Conservation (phyloP, 2,797 vertebrate genomes). For the Mus caroli region DNA sequence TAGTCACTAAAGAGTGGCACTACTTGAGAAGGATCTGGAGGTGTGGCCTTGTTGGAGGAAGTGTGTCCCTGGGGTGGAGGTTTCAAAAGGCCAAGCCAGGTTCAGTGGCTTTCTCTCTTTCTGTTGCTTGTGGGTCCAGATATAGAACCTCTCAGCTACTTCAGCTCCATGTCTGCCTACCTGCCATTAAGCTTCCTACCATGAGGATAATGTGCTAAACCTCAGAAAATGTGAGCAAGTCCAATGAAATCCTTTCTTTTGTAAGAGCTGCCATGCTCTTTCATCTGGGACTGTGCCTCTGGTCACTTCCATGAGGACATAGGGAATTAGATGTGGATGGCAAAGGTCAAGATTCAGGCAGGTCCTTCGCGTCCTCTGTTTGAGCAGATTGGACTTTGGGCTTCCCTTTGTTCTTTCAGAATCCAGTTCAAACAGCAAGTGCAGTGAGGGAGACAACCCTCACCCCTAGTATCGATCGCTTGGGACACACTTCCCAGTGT, state of each 20-base stretch:
- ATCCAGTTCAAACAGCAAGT: not conserved
- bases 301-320: not conserved
- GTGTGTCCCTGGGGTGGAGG: not conserved
- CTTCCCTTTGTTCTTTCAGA: not conserved
- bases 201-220: not conserved
- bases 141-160: not conserved
- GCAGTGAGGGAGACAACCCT: not conserved
- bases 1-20: not conserved
- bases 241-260: not conserved
- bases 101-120: not conserved
- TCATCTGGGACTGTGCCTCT: not conserved
- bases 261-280: not conserved
- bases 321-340: not conserved
- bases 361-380: not conserved
- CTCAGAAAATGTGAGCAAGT: not conserved
- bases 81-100: not conserved
- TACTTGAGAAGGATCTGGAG: not conserved
- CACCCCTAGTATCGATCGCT: not conserved
- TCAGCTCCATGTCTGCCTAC: too few relatives aligned
- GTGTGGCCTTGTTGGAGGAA: not conserved
- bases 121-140: not conserved
- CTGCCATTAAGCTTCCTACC: rapidly evolving
- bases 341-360: not conserved
- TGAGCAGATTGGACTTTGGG: not conserved
- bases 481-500: not conserved